Evolutionary conservation across 2,888 invertebrate genomes (phyloP).

Genomic region (Byasa hedistus): DNA sequence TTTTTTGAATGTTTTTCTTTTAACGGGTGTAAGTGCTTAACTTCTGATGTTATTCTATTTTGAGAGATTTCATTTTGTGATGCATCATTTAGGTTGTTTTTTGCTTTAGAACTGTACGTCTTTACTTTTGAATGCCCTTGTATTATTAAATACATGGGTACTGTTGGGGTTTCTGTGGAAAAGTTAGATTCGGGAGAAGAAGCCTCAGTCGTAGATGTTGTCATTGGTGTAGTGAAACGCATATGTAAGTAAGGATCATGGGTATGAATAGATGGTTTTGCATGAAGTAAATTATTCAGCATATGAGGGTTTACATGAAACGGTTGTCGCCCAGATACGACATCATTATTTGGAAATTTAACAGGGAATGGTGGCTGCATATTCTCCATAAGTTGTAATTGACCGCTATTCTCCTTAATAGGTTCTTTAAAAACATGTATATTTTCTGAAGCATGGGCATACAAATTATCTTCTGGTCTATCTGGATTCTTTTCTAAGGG

Average conservation of each 20-base stretch:
- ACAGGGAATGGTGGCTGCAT: conserved; percentile 79
- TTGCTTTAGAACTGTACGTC: conserved; percentile 85
- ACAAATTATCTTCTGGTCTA: conserved; percentile 66
- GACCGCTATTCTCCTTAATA: conserved; percentile 46
- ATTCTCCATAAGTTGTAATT: conserved; percentile 80
- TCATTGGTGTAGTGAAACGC: conserved; percentile 72
- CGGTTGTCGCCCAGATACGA: conserved; percentile 42
- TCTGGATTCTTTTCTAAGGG: conserved; percentile 65
- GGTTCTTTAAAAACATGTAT: conserved; percentile 64
- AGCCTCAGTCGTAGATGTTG: conserved; percentile 80
- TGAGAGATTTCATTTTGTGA: conserved; percentile 76
- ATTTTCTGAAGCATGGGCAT: conserved; percentile 69
- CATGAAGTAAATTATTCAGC: conserved; percentile 43
- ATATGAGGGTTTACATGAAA: conserved; percentile 50
- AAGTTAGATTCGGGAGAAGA: conserved; percentile 45
- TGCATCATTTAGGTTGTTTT: conserved; percentile 54
- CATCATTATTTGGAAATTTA: conserved; percentile 46
- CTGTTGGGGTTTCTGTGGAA: conserved; percentile 73
- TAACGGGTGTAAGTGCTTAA: conserved; percentile 79
- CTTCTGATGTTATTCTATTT: conserved; percentile 72
- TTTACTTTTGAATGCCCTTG: conserved; percentile 93
- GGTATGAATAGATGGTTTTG: conserved; percentile 49
- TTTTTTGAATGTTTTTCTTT: conserved; percentile 60
- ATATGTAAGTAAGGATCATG: conserved; percentile 71
- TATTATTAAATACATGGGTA: conserved; percentile 88